These are phyloP conservation scores for Metaphire vulgaris DNA, from an alignment of 1,140 invertebrate species.

Conservation along the genomic window DNA sequence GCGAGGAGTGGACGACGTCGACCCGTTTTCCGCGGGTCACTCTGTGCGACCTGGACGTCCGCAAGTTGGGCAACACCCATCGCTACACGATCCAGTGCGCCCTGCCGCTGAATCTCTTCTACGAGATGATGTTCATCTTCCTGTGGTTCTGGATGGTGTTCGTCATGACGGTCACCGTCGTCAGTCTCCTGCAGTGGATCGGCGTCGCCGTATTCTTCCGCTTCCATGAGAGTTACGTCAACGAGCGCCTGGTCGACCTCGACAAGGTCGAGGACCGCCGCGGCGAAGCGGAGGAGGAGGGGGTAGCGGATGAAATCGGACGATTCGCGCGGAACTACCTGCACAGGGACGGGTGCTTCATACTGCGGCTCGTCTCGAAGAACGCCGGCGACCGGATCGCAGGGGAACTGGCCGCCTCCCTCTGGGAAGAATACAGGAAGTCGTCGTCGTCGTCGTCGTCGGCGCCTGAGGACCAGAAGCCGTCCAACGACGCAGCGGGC, in stretches of 20 bases:
- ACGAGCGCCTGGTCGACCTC: slow-evolving; percentile 30
- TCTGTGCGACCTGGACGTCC: slow-evolving; percentile 49
- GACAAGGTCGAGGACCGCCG: slow-evolving; percentile 16
- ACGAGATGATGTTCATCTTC: slow-evolving; percentile 58
- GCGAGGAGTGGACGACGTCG: slow-evolving; percentile 44
- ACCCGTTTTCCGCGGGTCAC: slow-evolving; percentile 49
- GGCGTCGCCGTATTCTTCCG: neutral
- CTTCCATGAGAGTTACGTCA: slow-evolving; percentile 27
- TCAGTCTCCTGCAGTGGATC: slow-evolving; percentile 46
- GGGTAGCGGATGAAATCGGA: slow-evolving; percentile 33
- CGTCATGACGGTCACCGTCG: slow-evolving; percentile 52
- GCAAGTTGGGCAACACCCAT: slow-evolving; percentile 51
- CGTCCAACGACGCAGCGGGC: too few relatives aligned
- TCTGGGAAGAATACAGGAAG: slow-evolving; percentile 16
- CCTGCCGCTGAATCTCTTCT: slow-evolving; percentile 57
- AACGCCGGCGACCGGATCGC: slow-evolving; percentile 24
- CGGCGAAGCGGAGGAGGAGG: slow-evolving; percentile 15
- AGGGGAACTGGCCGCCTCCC: slow-evolving; percentile 11
- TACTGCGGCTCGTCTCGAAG: slow-evolving; percentile 7
- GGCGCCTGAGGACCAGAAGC: too few relatives aligned
- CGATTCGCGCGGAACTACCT: slow-evolving; percentile 17
- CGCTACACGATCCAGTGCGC: slow-evolving; percentile 56
- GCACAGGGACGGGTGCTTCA: slow-evolving; percentile 18
- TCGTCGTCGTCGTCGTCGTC: too few relatives aligned
- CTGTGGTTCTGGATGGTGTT: slow-evolving; percentile 58